These are phyloP conservation scores for Avahi laniger DNA, from an alignment of 2,797 vertebrate species.

Conservation along the genomic window DNA sequence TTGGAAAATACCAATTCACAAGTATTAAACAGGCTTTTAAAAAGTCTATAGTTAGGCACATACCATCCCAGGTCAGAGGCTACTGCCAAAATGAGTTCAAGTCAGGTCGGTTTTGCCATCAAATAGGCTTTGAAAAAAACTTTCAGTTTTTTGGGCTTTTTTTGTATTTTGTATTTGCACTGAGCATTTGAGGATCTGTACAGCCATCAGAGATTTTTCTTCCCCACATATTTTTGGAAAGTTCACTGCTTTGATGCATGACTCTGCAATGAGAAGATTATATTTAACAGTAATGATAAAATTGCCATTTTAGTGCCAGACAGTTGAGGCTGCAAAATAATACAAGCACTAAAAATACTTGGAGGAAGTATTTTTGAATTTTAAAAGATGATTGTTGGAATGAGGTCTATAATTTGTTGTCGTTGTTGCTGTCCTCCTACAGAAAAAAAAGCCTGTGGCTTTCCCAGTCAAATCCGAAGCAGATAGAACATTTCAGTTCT, in stretches of 20 bases:
- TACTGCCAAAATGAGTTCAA: constrained; percentile 9
- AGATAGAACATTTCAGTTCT: constrained; percentile 84
- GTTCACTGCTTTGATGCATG: not conserved
- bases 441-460: constrained; percentile 88
- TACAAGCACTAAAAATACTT: not conserved
- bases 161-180: not conserved
- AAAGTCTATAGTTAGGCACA: not conserved
- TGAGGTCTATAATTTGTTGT: not conserved
- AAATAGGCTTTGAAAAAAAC: not conserved
- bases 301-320: not conserved
- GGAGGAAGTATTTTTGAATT: constrained; percentile 4
- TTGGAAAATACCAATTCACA: not conserved
- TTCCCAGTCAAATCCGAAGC: constrained; percentile 85
- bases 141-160: not conserved
- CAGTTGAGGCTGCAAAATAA: not conserved
- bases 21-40: not conserved
- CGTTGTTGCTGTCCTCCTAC: constrained; percentile 29
- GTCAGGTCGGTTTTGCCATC: not conserved
- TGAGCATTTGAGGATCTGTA: not conserved
- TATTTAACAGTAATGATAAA: not conserved
- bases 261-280: constrained; percentile 27
- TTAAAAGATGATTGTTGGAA: constrained; percentile 11
- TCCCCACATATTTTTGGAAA: not conserved
- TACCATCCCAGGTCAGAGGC: not conserved
- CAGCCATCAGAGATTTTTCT: not conserved